These are phyloP conservation scores for Patella vulgata DNA, from an alignment of 1,140 invertebrate species.

Conservation along the genomic window DNA sequence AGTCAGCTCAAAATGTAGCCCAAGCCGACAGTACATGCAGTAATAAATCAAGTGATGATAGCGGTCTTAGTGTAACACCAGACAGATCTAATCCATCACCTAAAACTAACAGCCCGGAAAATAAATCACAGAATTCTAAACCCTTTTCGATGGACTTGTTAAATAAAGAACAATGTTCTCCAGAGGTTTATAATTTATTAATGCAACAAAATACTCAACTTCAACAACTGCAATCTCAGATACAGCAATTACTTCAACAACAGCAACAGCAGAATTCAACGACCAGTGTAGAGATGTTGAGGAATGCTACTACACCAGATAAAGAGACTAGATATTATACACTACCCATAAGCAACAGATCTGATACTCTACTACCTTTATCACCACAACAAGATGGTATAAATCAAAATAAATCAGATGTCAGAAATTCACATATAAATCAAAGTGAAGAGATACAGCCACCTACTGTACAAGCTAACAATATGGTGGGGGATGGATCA, in stretches of 20 bases:
- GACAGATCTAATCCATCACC: conserved; percentile 40
- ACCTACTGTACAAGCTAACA: too few relatives aligned
- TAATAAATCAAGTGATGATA: conserved; percentile 54
- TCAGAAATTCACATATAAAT: too few relatives aligned
- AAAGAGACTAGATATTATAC: conserved; percentile 46
- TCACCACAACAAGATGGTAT: background rate
- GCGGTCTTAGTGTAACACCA: conserved; percentile 57
- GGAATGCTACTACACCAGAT: conserved; percentile 2
- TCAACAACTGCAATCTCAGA: conserved; percentile 56
- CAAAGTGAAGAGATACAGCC: too few relatives aligned
- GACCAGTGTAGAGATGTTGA: background rate
- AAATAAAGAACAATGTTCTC: conserved; percentile 52
- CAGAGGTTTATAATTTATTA: conserved; percentile 55
- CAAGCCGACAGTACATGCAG: conserved; percentile 28
- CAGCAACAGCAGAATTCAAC: conserved; percentile 17
- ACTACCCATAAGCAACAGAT: conserved; percentile 52
- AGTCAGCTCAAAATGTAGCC: conserved; percentile 5
- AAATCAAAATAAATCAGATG: too few relatives aligned
- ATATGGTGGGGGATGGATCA: too few relatives aligned
- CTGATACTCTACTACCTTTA: conserved; percentile 28
- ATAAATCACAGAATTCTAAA: background rate
- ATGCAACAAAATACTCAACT: conserved; percentile 59
- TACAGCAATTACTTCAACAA: conserved; percentile 48
- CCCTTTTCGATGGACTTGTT: conserved; percentile 7
- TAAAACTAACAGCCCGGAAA: conserved; percentile 11